Evolutionary conservation across 2,797 vertebrate species (phyloP).

Genomic region (Paguma larvata): DNA sequence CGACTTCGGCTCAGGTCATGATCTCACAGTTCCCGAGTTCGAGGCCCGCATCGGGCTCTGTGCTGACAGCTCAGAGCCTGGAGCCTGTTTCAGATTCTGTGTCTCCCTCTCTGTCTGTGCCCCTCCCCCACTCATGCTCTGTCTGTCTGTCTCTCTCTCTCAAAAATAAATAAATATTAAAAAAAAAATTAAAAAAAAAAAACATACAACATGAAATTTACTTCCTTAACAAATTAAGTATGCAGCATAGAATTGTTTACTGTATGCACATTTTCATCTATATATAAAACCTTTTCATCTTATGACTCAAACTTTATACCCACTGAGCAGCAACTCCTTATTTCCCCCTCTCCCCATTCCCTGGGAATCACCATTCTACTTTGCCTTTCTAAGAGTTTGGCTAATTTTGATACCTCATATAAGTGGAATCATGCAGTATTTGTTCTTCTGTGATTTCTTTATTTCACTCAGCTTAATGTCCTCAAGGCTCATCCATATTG

Average conservation of each 20-base stretch:
- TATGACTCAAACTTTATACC: background rate
- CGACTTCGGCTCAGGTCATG: too few relatives aligned
- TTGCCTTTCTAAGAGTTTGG: background rate
- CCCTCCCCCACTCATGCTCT: too few relatives aligned
- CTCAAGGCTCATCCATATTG: background rate
- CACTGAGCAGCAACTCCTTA: background rate
- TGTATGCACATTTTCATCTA: background rate
- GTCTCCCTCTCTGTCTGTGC: too few relatives aligned
- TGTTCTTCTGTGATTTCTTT: background rate
- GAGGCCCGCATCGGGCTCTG: too few relatives aligned
- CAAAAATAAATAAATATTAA: too few relatives aligned
- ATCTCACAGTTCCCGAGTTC: too few relatives aligned
- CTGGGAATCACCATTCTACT: background rate
- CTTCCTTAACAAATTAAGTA: conserved; percentile 21
- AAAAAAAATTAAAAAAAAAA: too few relatives aligned
- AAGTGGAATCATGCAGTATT: background rate
- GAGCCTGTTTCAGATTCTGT: too few relatives aligned
- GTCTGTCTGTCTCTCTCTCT: too few relatives aligned
- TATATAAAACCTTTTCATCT: background rate
- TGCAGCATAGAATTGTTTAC: background rate
- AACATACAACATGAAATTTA: background rate
- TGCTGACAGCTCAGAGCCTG: too few relatives aligned
- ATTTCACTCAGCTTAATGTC: background rate
- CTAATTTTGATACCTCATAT: background rate
- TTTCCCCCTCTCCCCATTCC: background rate